A percentile compares a stretch with the other conserved stretches of the same genome.
phyloP scores from a whole-genome alignment of 2,113 vertebrate species.

The Xiphophorus couchianus region DNA sequence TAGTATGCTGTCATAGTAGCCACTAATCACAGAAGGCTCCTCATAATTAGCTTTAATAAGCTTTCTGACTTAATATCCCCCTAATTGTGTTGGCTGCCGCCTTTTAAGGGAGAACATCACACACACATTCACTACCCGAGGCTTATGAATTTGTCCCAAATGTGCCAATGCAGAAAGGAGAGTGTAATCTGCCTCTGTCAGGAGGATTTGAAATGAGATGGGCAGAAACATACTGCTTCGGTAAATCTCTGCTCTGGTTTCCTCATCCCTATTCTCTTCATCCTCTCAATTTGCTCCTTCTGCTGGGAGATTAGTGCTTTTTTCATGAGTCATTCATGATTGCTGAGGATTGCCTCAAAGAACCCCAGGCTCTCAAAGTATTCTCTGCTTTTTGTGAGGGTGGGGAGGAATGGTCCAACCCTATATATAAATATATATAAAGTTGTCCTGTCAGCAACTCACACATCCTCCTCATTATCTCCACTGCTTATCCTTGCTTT shows the following conservation, averaged over 20 bases:
- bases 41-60: conserved; percentile 51
- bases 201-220: conserved; percentile 67
- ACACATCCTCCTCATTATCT: conserved; percentile 36
- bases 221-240: conserved; percentile 34
- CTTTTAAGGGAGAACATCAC: conserved; percentile 40
- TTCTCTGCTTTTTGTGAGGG: conserved; percentile 6
- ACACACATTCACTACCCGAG: conserved; percentile 34
- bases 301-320: conserved; percentile 60
- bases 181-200: conserved; percentile 64
- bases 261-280: conserved; percentile 38
- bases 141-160: conserved; percentile 65
- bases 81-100: conserved; percentile 37
- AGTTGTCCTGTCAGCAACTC: conserved; percentile 42
- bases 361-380: conserved; percentile 46
- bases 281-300: conserved; percentile 34
- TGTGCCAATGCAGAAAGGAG: conserved; percentile 62
- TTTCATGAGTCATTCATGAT: conserved; percentile 69
- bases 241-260: conserved; percentile 58
- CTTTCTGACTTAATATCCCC: conserved; percentile 58
- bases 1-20: conserved; percentile 60
- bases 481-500: conserved; percentile 8
- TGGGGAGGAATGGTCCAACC: background rate
- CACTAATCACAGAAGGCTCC: conserved; percentile 56
- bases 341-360: conserved; percentile 55
- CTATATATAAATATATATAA: background rate